Conservation (phyloP, 2,113 vertebrate genomes). For the Rhea pennata region DNA sequence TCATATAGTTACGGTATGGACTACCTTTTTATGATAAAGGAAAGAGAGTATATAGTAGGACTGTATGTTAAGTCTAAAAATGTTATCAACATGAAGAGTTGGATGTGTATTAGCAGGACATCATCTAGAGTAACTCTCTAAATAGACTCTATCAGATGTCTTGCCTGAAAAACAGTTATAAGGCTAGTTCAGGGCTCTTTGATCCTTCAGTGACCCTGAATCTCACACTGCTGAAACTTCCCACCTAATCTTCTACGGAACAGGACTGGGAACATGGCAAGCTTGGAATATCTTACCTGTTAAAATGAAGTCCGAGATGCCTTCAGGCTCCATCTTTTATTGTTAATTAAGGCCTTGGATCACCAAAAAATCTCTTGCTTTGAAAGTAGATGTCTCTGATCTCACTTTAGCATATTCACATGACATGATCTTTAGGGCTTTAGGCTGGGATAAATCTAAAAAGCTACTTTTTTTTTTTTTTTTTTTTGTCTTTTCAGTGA, state of each 20-base stretch:
- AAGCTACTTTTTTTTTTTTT: neutral
- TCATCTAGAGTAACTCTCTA: neutral
- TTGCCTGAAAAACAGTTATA: neutral
- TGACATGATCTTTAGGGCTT: neutral
- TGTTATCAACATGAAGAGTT: neutral
- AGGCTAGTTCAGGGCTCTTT: neutral
- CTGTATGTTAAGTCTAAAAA: neutral
- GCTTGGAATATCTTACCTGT: neutral
- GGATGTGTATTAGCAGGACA: accelerated
- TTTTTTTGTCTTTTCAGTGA: neutral
- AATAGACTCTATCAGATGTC: neutral
- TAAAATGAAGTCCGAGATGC: neutral
- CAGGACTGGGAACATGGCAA: accelerated
- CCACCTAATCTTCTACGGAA: neutral
- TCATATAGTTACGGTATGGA: neutral
- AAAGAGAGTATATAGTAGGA: neutral
- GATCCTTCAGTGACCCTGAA: neutral
- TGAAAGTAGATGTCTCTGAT: neutral
- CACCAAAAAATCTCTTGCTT: neutral
- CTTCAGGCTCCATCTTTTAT: neutral
- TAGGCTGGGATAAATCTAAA: neutral
- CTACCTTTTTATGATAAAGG: neutral
- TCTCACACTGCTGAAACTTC: neutral
- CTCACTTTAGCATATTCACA: neutral
- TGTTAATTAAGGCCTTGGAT: neutral